Base-by-base conservation (phyloP, 2,797 vertebrate species). In the Xyrichtys novacula region DNA sequence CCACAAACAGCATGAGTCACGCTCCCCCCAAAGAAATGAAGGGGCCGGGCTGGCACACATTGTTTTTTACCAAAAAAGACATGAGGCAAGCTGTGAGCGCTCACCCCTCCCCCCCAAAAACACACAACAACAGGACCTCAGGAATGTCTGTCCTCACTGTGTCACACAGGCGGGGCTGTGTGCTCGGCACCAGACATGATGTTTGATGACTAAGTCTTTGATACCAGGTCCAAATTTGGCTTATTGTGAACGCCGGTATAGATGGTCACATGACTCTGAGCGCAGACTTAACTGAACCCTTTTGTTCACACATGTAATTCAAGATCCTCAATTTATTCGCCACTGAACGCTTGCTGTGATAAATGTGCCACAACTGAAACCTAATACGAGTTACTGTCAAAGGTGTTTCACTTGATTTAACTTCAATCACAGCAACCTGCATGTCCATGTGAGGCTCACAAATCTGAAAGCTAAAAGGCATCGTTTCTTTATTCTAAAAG, bases 41-140 rank as follows among this genome's bases (percentile, higher is more conserved):
- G 34, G 47, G 69, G 62, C 54, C 12, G 72, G 54, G 14, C 48
- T 59, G 76, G 76, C 44, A 61, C 47, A 20, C 63, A 72, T 15
- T 39, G 39, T 40, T 73, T 83, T n/a, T 71, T 11, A 61, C 80
- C 80, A 80, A 87, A 86, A 80, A 82, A 86, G 76, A 71, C 71
- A 57, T 40, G 68, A 73, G 72, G 49, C 14, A 0, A 74, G 60
- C 68, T 34, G 47, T 19, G 62, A 38, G 54, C 53, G 6, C 53
- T 48, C 32, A 42, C 40, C 69, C 77, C 70, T 64, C 65, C 70
- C 75, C 65, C 55, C 54, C 44, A 48, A 52, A 65, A 43, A 79
- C 62, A 68, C 71, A 70, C 60, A 54, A 65, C 65, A 80, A 73
- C 57, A 69, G 57, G 46, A 52, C n/a, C 59, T 26, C 71, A 71